Evolutionary conservation across 1,140 invertebrate species (phyloP), one percentile per base, ranked within the genome.

Genomic region (Musca vetustissima): DNA sequence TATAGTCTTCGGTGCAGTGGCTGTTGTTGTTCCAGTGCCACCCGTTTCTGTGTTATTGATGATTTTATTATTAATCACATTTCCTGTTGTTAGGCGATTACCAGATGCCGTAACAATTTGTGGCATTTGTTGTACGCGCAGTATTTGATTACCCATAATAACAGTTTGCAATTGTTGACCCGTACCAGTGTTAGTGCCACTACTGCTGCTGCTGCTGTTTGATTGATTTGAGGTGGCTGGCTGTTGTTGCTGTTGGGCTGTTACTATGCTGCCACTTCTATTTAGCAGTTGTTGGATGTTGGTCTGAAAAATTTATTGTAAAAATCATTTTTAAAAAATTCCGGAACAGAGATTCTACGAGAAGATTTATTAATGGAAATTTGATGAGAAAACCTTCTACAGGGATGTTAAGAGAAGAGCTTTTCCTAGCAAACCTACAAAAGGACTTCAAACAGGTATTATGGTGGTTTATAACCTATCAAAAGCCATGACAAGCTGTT

Each of bases 111-210:
- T 66, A 66, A 64, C 32, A 71, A 71, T 48, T 68, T 59, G 52
- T 66, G 71, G 68, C 36, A 69, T 22, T 55, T 78, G 68, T 68
- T 80, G 69, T 67, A 83, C 66, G 1, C 78, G 73, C 6, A 83
- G 49, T 24, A 83, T 71, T 70, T 83, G 81, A 64, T 83, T 83
- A n/a, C 85, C 85, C 74, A 86, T 78, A 24, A 86, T 78, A 24
- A 83, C 79, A 1, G 81, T 82, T 66, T 81, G 80, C n/a, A 75
- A 55, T 36, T n/a, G n/a, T n/a, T 72, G 73, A 28, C 69, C 7
- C n/a, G 59, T 48, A 17, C 64, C 64, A 48, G 28, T 13, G 17
- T 65, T 65, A 24, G 47, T 24, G 48, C 43, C 4, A 13, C 8
- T 49, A 15, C 28, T 68, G 32, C 64, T 24, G 48, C 43, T 7